phyloP scores from a whole-genome alignment of 2,797 vertebrate species.

The Epinephelus coioides region DNA sequence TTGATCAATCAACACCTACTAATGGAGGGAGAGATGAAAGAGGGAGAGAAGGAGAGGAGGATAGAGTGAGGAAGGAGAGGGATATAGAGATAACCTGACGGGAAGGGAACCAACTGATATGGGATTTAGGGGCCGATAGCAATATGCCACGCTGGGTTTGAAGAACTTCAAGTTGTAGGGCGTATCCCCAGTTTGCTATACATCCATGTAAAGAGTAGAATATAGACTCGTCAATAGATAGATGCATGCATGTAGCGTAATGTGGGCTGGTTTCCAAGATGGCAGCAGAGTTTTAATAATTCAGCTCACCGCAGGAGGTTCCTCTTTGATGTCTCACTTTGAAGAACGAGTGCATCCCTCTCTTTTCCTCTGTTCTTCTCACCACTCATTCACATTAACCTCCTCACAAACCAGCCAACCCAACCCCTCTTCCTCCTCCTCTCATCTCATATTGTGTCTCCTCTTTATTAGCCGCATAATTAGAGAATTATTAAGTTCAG shows the following conservation, averaged over 20 bases:
- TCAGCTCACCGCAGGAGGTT: slow-evolving; percentile 68
- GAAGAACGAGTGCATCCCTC: slow-evolving; percentile 59
- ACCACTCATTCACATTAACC: slow-evolving; percentile 37
- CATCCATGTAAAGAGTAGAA: not conserved
- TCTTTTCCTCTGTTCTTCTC: slow-evolving; percentile 36
- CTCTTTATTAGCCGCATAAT: not conserved
- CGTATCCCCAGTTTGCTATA: not conserved
- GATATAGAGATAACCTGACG: slow-evolving; percentile 5
- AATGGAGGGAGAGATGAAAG: slow-evolving; percentile 70
- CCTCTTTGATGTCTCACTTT: slow-evolving; percentile 75
- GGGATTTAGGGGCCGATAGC: slow-evolving; percentile 23
- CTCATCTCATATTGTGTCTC: not conserved
- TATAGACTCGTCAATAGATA: not conserved
- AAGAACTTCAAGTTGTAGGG: slow-evolving; percentile 26
- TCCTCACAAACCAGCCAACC: not conserved
- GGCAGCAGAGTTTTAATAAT: slow-evolving; percentile 68
- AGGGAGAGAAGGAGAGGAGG: slow-evolving; percentile 20
- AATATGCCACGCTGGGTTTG: slow-evolving; percentile 33
- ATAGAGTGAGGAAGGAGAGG: slow-evolving; percentile 23
- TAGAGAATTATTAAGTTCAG: not conserved
- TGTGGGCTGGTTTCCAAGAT: slow-evolving; percentile 45
- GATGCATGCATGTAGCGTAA: slow-evolving; percentile 4
- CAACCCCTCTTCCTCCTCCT: not conserved
- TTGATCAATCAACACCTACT: slow-evolving; percentile 76
- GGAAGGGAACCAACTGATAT: slow-evolving; percentile 24